Percentiles rank a stretch among this genome's conserved stretches.
phyloP scores from a whole-genome alignment of 2,888 invertebrate genomes.

The Digitonthophagus gazella region DNA sequence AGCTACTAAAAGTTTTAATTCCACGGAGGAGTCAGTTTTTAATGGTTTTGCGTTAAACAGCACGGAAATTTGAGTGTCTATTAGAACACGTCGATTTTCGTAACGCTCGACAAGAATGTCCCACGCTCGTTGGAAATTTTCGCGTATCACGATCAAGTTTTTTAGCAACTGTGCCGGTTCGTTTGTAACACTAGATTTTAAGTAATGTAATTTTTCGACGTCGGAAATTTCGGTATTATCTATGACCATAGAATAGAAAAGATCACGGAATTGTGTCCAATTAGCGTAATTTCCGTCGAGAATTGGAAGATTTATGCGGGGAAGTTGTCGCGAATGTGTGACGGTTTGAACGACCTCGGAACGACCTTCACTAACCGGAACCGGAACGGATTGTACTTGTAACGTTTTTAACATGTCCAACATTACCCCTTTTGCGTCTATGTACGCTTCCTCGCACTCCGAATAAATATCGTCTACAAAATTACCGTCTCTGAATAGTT shows the following conservation, averaged over 20 bases:
- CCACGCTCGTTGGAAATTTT: slow-evolving; percentile 1
- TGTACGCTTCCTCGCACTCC: not conserved
- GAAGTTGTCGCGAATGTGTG: not conserved
- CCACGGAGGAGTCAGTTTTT: not conserved
- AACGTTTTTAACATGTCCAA: not conserved
- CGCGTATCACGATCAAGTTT: not conserved
- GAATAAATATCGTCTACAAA: not conserved
- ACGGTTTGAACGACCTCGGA: too few relatives aligned
- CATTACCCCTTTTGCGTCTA: not conserved
- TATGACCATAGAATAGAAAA: slow-evolving; percentile 19
- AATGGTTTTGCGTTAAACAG: not conserved
- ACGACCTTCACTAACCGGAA: too few relatives aligned
- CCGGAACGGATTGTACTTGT: not conserved
- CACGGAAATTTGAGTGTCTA: not conserved
- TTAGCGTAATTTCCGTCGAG: not conserved
- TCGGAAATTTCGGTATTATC: slow-evolving; percentile 18
- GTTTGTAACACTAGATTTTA: not conserved
- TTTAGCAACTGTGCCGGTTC: not conserved
- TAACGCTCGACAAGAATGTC: not conserved
- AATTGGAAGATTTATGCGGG: not conserved
- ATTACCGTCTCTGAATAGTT: not conserved
- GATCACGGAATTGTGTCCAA: not conserved
- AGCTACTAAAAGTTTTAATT: not conserved
- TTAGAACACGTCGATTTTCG: not conserved
- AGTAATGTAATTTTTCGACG: slow-evolving; percentile 24